phyloP scores from a whole-genome alignment of 2,888 invertebrate species.

The Elysia crispata region DNA sequence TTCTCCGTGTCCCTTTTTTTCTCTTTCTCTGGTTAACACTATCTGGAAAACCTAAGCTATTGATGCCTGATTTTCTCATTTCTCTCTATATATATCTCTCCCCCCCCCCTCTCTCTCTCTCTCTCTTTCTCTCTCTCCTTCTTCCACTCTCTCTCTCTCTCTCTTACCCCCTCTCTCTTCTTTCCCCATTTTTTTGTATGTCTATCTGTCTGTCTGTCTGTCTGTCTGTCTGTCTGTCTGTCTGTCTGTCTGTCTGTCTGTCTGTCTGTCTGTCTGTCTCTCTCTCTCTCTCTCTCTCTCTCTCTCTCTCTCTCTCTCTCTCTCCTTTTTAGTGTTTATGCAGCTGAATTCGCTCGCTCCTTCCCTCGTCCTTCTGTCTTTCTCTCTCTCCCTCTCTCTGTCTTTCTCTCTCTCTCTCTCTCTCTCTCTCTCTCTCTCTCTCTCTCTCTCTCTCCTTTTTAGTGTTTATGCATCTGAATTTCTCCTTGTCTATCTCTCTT shows the following conservation, averaged over 20 bases:
- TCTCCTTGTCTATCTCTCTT: conserved; percentile 15
- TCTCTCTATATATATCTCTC: conserved; percentile 5
- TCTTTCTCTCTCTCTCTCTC: conserved; percentile 13
- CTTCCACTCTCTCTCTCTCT: background rate
- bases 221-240: background rate
- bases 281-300: conserved; percentile 11
- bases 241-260: background rate
- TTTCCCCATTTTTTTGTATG: background rate
- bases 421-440: conserved; percentile 29
- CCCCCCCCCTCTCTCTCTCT: no score
- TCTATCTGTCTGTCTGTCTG: background rate
- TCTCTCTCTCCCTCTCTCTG: conserved; percentile 18
- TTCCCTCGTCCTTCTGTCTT: background rate
- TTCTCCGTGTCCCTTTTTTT: background rate
- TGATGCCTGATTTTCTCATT: background rate
- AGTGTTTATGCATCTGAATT: background rate
- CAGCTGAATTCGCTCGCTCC: background rate
- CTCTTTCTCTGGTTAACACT: no score
- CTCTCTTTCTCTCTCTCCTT: no score
- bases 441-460: conserved; percentile 2
- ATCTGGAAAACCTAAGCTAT: no score
- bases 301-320: background rate
- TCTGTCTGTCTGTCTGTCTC: background rate
- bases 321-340: background rate
- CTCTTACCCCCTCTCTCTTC: background rate